Evolutionary conservation across 2,888 invertebrate genomes (phyloP).

Genomic region (Bellardia pandia): DNA sequence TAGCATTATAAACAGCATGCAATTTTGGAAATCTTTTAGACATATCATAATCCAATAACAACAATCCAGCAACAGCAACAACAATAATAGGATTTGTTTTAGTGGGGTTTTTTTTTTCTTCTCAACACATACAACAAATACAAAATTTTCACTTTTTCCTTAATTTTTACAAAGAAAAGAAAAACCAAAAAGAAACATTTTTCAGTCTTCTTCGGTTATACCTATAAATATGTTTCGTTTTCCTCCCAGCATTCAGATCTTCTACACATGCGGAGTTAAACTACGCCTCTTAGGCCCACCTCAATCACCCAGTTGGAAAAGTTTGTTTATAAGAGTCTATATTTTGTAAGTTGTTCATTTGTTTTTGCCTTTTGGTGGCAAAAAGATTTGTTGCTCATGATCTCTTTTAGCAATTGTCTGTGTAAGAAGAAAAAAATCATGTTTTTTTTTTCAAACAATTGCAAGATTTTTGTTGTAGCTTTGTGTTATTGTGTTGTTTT

Average conservation of each 20-base stretch:
- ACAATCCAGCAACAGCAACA: neutral
- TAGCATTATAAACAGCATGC: constrained; percentile 60
- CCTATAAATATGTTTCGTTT: constrained; percentile 9
- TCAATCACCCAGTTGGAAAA: constrained; percentile 70
- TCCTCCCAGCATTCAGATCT: constrained; percentile 61
- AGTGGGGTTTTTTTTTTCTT: neutral
- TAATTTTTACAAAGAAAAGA: neutral
- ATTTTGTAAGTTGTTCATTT: constrained; percentile 14
- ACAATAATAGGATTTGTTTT: neutral
- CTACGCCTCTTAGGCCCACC: constrained; percentile 76
- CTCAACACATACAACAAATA: constrained; percentile 6
- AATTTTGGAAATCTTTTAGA: constrained; percentile 50
- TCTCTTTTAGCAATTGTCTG: constrained; percentile 60
- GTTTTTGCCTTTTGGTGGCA: constrained; percentile 71
- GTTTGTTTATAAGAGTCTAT: constrained; percentile 39
- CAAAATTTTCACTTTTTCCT: constrained; percentile 52
- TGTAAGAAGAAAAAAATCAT: neutral
- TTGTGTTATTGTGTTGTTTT: constrained; percentile 42
- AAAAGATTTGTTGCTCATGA: constrained; percentile 72
- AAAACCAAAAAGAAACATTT: constrained; percentile 8
- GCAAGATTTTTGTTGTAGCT: constrained; percentile 29
- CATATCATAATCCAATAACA: constrained; percentile 43
- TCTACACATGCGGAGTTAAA: constrained; percentile 73
- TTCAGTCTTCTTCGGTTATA: constrained; percentile 33
- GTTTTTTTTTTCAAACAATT: constrained; percentile 39